Conservation (phyloP, 2,113 vertebrate species). For the Sminthopsis crassicaudata region DNA sequence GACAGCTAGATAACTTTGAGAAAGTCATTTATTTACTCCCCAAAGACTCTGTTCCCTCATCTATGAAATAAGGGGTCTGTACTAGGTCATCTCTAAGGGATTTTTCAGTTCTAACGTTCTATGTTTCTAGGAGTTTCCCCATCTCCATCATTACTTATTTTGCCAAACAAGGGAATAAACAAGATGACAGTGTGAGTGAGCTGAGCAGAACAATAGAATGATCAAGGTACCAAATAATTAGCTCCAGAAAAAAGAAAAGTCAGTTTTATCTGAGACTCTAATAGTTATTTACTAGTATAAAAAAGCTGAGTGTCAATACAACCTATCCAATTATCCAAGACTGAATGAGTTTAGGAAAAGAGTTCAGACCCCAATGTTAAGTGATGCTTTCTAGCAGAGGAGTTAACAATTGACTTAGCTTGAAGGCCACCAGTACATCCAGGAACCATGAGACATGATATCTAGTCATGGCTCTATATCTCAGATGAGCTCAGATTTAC, state of each 20-base stretch:
- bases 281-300: not conserved
- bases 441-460: no score
- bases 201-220: rapidly evolving
- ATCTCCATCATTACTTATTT: not conserved
- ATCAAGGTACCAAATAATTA: not conserved
- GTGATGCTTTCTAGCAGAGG: no score
- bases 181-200: rapidly evolving
- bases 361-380: no score
- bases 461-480: no score
- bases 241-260: not conserved
- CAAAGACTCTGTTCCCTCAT: not conserved
- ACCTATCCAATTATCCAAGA: not conserved
- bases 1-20: not conserved
- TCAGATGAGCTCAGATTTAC: no score
- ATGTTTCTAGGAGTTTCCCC: not conserved
- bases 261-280: not conserved
- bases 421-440: no score
- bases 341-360: no score
- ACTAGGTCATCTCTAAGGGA: not conserved
- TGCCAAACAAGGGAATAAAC: not conserved
- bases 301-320: not conserved
- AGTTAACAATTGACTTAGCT: no score
- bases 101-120: not conserved
- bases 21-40: not conserved
- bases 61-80: not conserved